phyloP scores from a whole-genome alignment of 2,113 vertebrate species.

The Gasterosteus aculeatus region DNA sequence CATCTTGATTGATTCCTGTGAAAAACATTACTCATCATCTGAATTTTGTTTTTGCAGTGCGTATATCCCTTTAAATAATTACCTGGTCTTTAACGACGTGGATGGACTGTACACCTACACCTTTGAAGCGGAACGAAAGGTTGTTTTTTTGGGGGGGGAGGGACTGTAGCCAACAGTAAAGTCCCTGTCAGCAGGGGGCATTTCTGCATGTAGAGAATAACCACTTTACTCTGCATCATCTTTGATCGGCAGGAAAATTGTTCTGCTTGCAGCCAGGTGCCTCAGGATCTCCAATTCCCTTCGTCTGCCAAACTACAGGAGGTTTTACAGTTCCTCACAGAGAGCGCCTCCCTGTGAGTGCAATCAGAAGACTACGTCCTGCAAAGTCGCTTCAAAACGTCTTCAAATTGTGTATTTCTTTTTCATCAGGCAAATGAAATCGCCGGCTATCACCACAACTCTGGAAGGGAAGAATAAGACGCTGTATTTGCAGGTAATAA shows the following conservation, averaged over 20 bases:
- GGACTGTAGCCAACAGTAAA: too few species aligned
- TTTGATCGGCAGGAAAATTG: slow-evolving; percentile 79
- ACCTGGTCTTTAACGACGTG: slow-evolving; percentile 94
- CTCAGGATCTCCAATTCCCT: slow-evolving; percentile 94
- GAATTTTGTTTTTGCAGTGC: slow-evolving; percentile 78
- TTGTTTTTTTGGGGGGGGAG: slow-evolving; percentile 40
- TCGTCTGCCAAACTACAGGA: slow-evolving; percentile 96
- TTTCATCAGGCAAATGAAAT: slow-evolving; percentile 95
- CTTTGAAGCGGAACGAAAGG: slow-evolving; percentile 96
- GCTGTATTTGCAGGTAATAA: slow-evolving; percentile 93
- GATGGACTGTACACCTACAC: slow-evolving; percentile 94
- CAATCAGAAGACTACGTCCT: background rate
- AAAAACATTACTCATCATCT: background rate
- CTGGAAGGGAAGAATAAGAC: slow-evolving; percentile 97
- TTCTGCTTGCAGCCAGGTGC: slow-evolving; percentile 95
- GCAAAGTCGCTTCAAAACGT: too few species aligned
- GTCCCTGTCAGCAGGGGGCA: too few species aligned
- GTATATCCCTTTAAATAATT: slow-evolving; percentile 95
- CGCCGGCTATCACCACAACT: slow-evolving; percentile 96
- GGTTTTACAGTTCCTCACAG: slow-evolving; percentile 94
- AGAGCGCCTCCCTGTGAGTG: slow-evolving; percentile 94
- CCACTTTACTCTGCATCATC: background rate
- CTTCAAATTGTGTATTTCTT: background rate
- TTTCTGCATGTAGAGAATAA: background rate
- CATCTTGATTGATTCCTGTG: background rate